These are phyloP conservation scores for Rhagophthalmus giganteus DNA, from an alignment of 2,888 invertebrate genomes.

Conservation along the genomic window DNA sequence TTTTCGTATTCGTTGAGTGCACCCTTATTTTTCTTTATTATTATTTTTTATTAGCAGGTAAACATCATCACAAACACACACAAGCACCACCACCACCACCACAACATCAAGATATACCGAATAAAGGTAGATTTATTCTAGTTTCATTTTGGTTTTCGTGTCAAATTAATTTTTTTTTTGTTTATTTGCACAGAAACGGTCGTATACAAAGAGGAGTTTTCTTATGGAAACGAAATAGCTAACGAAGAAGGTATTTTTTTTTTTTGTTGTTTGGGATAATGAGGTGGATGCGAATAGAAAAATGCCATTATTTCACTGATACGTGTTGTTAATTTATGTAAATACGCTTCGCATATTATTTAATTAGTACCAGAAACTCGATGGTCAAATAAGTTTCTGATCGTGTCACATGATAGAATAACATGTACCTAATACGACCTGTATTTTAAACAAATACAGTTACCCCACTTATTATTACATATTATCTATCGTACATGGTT, in stretches of 20 bases:
- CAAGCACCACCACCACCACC: background rate
- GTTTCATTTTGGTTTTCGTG: background rate
- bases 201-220: background rate
- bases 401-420: background rate
- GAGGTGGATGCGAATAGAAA: too few species aligned
- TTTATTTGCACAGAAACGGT: background rate
- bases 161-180: background rate
- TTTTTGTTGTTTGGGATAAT: background rate
- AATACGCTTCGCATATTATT: too few species aligned
- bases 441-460: too few species aligned
- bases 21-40: conserved; percentile 11
- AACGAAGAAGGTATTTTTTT: background rate
- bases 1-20: background rate
- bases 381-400: too few species aligned
- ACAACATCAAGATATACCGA: conserved; percentile 8
- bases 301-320: background rate
- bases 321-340: background rate
- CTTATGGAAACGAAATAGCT: background rate
- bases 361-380: too few species aligned
- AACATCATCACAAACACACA: background rate
- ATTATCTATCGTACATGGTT: too few species aligned
- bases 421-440: background rate
- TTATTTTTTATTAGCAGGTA: conserved; percentile 8
- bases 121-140: conserved; percentile 2
- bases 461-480: too few species aligned